Percentiles rank a stretch among this genome's conserved stretches.
Conservation (phyloP, 2,113 vertebrate genomes). For the Prolemur simus region DNA sequence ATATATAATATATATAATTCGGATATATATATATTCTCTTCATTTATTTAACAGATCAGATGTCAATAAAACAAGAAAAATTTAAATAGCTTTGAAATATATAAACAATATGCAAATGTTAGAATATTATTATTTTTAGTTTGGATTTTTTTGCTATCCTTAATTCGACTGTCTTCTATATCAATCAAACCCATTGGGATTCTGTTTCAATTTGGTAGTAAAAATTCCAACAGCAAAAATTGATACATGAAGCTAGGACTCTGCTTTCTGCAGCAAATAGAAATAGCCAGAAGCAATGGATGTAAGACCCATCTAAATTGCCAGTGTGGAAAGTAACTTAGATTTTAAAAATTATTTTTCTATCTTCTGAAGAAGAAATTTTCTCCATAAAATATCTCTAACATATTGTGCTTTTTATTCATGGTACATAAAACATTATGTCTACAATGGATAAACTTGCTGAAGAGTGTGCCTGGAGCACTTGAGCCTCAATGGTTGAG, state of each 20-base stretch:
- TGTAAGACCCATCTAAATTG: background rate
- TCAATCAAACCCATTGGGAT: background rate
- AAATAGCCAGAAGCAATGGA: background rate
- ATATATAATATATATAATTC: background rate
- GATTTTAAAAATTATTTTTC: background rate
- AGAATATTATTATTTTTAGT: background rate
- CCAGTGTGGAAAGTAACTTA: background rate
- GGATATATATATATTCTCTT: background rate
- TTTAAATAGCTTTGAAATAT: background rate
- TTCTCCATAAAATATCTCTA: background rate
- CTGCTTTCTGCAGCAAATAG: background rate
- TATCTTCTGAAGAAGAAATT: background rate
- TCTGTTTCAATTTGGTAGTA: background rate
- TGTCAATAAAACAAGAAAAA: background rate
- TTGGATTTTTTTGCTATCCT: background rate
- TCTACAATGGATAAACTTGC: background rate
- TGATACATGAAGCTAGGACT: background rate
- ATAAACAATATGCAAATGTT: background rate
- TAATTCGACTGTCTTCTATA: background rate
- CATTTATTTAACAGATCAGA: background rate
- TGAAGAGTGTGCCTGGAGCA: background rate
- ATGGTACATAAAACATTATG: background rate
- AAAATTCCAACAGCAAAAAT: background rate
- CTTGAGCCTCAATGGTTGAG: background rate
- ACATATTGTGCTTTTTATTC: background rate